These are phyloP conservation scores for Chrysopa pallens DNA, from an alignment of 1,140 invertebrate genomes.

Conservation along the genomic window DNA sequence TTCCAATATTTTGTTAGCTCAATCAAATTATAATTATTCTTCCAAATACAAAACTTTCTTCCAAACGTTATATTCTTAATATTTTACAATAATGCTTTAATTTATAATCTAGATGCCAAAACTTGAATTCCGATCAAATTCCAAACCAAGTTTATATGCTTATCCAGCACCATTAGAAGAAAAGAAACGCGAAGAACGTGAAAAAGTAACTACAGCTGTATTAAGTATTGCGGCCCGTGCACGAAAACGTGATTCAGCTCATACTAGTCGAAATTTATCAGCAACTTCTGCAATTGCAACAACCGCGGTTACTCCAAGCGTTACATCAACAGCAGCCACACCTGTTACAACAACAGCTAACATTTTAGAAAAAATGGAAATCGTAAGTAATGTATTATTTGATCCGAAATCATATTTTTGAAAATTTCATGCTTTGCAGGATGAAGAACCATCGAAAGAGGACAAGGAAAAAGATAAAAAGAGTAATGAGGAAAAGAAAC, in stretches of 20 bases:
- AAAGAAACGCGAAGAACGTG: slow-evolving; percentile 92
- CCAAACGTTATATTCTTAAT: too few relatives aligned
- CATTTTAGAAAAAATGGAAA: slow-evolving; percentile 24
- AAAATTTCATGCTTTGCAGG: slow-evolving; percentile 7
- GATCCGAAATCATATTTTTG: background rate
- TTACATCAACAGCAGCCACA: background rate
- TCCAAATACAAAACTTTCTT: too few relatives aligned
- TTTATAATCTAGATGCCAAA: slow-evolving; percentile 64
- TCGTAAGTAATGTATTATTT: slow-evolving; percentile 10
- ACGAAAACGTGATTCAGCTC: slow-evolving; percentile 53
- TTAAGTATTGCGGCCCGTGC: slow-evolving; percentile 90
- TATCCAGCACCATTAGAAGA: slow-evolving; percentile 95
- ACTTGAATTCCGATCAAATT: slow-evolving; percentile 80
- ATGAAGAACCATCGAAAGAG: slow-evolving; percentile 30
- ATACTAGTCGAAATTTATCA: slow-evolving; percentile 27
- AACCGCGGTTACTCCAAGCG: too few relatives aligned
- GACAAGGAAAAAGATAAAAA: slow-evolving; percentile 22
- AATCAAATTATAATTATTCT: too few relatives aligned
- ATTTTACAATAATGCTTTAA: too few relatives aligned
- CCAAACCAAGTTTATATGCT: slow-evolving; percentile 86
- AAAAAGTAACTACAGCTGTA: slow-evolving; percentile 92
- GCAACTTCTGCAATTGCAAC: too few relatives aligned
- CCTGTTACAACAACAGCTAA: slow-evolving; percentile 15
- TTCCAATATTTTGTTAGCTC: too few relatives aligned
- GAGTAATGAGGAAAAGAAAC: slow-evolving; percentile 16